Percentiles rank a stretch among this genome's conserved stretches.
Conservation (phyloP, 2,888 invertebrate genomes). For the Cremastobaeus sp. region DNA sequence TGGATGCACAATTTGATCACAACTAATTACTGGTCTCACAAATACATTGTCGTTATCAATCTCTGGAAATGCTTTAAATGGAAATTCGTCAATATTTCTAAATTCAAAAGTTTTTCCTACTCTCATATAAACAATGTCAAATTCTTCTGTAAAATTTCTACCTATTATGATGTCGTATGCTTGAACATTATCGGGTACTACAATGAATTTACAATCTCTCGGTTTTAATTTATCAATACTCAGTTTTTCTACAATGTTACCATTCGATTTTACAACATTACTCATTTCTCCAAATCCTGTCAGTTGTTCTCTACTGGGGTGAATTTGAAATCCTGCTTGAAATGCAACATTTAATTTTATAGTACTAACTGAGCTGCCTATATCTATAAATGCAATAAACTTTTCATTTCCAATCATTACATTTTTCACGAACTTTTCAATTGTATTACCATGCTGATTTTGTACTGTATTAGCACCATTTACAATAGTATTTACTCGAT, state of each 20-base stretch:
- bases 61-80: background rate
- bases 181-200: no score
- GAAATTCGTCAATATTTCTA: background rate
- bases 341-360: background rate
- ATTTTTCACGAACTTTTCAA: background rate
- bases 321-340: background rate
- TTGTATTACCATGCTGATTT: no score
- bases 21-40: no score
- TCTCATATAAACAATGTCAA: background rate
- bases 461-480: no score
- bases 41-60: no score
- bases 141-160: background rate
- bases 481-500: background rate
- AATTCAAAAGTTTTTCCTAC: background rate
- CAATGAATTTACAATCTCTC: no score
- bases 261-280: background rate
- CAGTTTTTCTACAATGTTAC: no score
- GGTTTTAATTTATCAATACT: no score
- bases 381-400: background rate
- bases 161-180: background rate
- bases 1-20: background rate
- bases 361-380: background rate
- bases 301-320: background rate
- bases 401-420: background rate
- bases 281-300: background rate